Evolutionary conservation across 2,797 vertebrate species (phyloP).

Genomic region (Scolopax bukidnonensis): DNA sequence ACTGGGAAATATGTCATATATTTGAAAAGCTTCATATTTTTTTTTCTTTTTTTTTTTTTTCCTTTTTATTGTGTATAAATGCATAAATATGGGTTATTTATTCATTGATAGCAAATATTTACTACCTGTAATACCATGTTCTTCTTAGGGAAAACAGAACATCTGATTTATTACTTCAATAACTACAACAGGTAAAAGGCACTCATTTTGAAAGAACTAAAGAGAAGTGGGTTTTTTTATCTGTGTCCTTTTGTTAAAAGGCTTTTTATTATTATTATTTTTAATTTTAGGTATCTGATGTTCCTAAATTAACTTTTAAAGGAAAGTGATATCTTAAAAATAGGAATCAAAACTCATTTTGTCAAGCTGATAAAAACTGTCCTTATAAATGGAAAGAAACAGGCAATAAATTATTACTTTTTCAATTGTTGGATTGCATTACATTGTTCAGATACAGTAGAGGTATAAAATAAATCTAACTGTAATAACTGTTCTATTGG

Average conservation of each 20-base stretch:
- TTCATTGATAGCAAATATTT: neutral
- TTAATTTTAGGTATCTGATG: neutral
- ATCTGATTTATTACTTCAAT: neutral
- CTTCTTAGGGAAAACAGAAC: neutral
- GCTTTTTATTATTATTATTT: neutral
- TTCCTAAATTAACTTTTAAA: conserved; percentile 3
- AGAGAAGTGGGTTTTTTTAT: neutral
- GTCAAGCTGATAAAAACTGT: conserved; percentile 54
- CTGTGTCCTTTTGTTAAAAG: neutral
- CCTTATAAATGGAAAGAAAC: conserved; percentile 53
- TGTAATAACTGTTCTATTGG: neutral
- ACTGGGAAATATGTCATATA: neutral
- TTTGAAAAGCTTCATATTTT: neutral
- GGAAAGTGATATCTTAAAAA: conserved; percentile 24
- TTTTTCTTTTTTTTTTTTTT: neutral
- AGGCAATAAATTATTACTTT: conserved; percentile 47
- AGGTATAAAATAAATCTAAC: conserved; percentile 9
- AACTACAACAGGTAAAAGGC: neutral
- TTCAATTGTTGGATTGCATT: conserved; percentile 49
- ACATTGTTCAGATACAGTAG: neutral
- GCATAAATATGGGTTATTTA: neutral
- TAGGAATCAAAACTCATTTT: conserved; percentile 20
- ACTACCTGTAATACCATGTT: neutral
- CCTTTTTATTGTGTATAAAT: neutral
- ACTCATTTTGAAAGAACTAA: neutral